Evolutionary conservation across 1,140 invertebrate species (phyloP), one percentile per base, ranked within the genome.

Genomic region (Stratiolaelaps scimitus): DNA sequence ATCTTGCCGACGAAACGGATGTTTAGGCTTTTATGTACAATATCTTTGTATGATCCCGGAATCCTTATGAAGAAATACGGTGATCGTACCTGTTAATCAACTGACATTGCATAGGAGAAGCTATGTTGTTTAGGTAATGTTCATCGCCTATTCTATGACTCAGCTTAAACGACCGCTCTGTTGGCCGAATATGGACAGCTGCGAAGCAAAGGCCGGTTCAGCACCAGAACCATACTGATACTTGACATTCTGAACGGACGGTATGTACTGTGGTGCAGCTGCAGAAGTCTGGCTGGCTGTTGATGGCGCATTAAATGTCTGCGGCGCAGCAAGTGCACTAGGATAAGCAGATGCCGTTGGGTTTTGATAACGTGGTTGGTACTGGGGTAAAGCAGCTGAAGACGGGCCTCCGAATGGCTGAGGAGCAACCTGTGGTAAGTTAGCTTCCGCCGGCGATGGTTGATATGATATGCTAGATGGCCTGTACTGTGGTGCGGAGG

Each of bases 121-220:
- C n/a, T n/a, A n/a, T n/a, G n/a, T n/a, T n/a, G n/a, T n/a, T 40
- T 40, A 6, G 4, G 4, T 40, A 40, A 40, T 10, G 10, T 40
- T 40, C 4, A 6, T 10, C 10, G 10, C 34, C 34, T 40, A 40
- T 40, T 10, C 4, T 40, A 10, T 4, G 4, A 40, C 10, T 40
- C 34, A 40, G 10, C 34, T 40, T 40, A 40, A 10, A 40, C 34
- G 34, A 40, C 34, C 34, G 10, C 10, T 40, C 34, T 40, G 34
- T 40, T 40, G 34, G 34, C 53, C 53, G 23, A 60, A 60, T 15
- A 60, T 60, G 26, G 53, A 60, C 13, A 60, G 10, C 34, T 60
- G 53, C 53, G 53, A 60, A 15, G 53, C 53, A 34, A 60, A 60
- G 26, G 53, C 53, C 6, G 23, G 53, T 23, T 60, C 53, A 34